These are phyloP conservation scores for Caenorhabditis sp. DNA, from an alignment of 2,888 invertebrate species.

Conservation along the genomic window DNA sequence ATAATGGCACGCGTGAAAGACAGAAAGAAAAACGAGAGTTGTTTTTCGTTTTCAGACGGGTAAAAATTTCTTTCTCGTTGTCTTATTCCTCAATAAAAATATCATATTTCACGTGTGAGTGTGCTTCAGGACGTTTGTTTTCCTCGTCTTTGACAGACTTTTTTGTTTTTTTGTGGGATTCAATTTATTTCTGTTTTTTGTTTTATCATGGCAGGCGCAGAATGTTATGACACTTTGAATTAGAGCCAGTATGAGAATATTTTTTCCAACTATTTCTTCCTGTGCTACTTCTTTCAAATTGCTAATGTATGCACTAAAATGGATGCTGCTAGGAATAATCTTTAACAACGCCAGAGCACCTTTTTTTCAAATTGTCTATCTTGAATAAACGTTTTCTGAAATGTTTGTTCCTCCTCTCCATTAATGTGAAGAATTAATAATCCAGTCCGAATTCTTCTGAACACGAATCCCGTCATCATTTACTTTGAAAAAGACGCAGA, in stretches of 20 bases:
- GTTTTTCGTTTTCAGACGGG: constrained; percentile 18
- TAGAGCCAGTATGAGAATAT: too few species aligned
- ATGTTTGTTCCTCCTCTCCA: too few species aligned
- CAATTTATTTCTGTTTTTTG: neutral
- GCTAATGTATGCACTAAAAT: too few species aligned
- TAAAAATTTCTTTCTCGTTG: neutral
- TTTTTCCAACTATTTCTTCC: too few species aligned
- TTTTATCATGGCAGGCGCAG: neutral
- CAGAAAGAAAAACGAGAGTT: constrained; percentile 9
- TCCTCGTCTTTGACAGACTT: constrained; percentile 11
- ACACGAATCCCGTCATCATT: constrained; percentile 14
- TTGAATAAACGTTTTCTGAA: too few species aligned
- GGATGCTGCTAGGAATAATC: too few species aligned
- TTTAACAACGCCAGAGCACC: too few species aligned
- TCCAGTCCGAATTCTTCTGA: constrained; percentile 20
- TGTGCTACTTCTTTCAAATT: too few species aligned
- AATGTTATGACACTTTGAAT: neutral
- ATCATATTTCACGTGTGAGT: constrained; percentile 59
- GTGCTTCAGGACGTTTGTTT: constrained; percentile 9
- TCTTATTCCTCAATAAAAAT: constrained; percentile 44
- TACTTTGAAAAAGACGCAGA: constrained; percentile 30
- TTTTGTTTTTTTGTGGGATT: constrained; percentile 11
- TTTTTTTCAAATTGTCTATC: too few species aligned
- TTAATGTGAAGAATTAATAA: too few species aligned
- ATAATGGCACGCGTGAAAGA: too few species aligned